phyloP scores from a whole-genome alignment of 1,140 invertebrate species.

The Procambarus virginalis region DNA sequence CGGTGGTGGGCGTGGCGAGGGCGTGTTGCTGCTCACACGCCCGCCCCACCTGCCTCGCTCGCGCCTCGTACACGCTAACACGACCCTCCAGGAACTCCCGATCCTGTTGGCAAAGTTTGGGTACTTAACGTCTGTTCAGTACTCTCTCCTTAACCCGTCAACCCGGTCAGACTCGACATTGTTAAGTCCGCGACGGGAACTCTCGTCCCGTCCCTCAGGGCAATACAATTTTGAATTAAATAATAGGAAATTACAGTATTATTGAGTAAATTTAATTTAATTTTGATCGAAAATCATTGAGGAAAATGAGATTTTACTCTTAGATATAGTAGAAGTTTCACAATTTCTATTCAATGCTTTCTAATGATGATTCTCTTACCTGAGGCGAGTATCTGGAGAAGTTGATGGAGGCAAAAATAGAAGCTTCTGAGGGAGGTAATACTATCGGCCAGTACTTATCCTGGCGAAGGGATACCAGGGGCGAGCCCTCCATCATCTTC shows the following conservation, averaged over 20 bases:
- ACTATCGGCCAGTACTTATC: constrained; percentile 37
- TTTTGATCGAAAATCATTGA: too few species aligned
- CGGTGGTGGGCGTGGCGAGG: not conserved
- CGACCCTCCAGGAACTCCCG: constrained; percentile 3
- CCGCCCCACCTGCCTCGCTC: constrained; percentile 34
- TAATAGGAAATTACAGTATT: too few species aligned
- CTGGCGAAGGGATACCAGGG: constrained; percentile 1
- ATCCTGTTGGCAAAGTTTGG: constrained; percentile 14
- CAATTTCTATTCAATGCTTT: too few species aligned
- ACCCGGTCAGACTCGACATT: too few species aligned
- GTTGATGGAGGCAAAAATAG: constrained; percentile 20
- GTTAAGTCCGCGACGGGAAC: too few species aligned
- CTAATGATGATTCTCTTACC: constrained; percentile 2
- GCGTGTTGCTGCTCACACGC: constrained; percentile 5
- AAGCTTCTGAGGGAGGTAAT: constrained; percentile 20
- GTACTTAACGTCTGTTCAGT: too few species aligned
- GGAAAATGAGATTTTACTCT: too few species aligned
- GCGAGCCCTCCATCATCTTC: not conserved
- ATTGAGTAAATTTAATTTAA: too few species aligned
- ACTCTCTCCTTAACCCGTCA: too few species aligned
- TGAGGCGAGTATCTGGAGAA: constrained; percentile 19
- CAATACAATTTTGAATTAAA: too few species aligned
- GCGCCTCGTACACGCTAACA: constrained; percentile 23
- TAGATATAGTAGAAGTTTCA: too few species aligned
- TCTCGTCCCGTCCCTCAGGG: too few species aligned